phyloP scores from a whole-genome alignment of 2,113 vertebrate species.

The Thinocorus orbignyianus region DNA sequence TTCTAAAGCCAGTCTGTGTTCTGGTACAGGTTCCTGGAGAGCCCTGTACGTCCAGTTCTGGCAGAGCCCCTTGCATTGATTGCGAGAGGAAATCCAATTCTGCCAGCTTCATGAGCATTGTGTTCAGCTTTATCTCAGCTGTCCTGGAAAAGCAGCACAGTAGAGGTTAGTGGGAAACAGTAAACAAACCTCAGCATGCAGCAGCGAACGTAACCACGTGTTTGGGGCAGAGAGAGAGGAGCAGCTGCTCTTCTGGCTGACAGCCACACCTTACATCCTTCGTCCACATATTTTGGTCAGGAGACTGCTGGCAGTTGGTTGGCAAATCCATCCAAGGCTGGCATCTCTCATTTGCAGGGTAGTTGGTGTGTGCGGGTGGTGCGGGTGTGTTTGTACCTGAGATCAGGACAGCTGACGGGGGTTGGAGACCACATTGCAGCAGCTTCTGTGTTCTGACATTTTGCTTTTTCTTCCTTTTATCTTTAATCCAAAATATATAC shows the following conservation, averaged over 20 bases:
- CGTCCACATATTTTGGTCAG: neutral
- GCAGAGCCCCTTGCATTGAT: neutral
- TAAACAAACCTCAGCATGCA: neutral
- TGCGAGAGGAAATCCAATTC: neutral
- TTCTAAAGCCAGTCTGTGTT: neutral
- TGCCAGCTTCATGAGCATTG: neutral
- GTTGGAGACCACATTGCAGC: neutral
- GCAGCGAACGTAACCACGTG: rapidly evolving
- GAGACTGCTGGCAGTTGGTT: neutral
- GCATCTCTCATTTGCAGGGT: neutral
- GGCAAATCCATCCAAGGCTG: neutral
- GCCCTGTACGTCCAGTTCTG: neutral
- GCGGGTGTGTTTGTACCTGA: neutral
- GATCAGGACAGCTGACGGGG: neutral
- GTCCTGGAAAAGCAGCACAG: neutral
- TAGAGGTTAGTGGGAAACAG: neutral
- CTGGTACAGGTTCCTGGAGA: neutral
- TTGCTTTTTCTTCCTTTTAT: neutral
- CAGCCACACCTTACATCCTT: neutral
- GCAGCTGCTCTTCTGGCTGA: neutral
- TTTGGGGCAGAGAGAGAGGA: neutral
- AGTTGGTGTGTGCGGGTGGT: neutral
- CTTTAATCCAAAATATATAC: neutral
- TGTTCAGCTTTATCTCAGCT: neutral
- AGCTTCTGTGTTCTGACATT: neutral